Evolutionary conservation across 92 coral and sea anemone species (phyloP).

Genomic region (Parazoanthus atlanticus): DNA sequence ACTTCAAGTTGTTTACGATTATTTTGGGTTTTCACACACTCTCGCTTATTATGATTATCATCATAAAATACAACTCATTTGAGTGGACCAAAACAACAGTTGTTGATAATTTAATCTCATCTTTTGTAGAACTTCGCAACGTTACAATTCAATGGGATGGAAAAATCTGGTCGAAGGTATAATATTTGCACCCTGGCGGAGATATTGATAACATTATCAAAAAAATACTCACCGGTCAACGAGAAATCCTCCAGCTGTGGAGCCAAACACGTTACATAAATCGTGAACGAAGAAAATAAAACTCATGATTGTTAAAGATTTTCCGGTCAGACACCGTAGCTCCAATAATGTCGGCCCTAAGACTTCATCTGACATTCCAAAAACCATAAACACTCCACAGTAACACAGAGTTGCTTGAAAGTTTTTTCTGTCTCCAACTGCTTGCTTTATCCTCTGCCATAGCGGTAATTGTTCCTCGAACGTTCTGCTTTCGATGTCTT

Average conservation of each 20-base stretch:
- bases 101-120: background rate
- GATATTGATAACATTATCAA: background rate
- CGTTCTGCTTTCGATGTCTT: slow-evolving; percentile 74
- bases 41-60: background rate
- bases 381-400: slow-evolving; percentile 88
- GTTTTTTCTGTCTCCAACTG: slow-evolving; percentile 70
- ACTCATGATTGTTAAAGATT: slow-evolving; percentile 83
- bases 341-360: slow-evolving; percentile 85
- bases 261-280: slow-evolving; percentile 85
- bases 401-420: slow-evolving; percentile 80
- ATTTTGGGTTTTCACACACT: background rate
- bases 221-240: slow-evolving; percentile 77
- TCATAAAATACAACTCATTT: slow-evolving; percentile 17
- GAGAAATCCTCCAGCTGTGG: slow-evolving; percentile 82
- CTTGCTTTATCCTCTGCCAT: slow-evolving; percentile 57
- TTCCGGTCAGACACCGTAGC: slow-evolving; percentile 79
- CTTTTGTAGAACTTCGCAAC: background rate
- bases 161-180: background rate
- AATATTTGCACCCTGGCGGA: background rate
- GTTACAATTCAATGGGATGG: background rate
- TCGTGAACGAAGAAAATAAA: slow-evolving; percentile 85
- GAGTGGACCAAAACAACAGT: background rate
- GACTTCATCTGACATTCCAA: slow-evolving; percentile 93
- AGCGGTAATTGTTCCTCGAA: slow-evolving; percentile 66
- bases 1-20: slow-evolving; percentile 11